Base-by-base conservation (phyloP, 2,888 invertebrate species). In the Apamea sordens region DNA sequence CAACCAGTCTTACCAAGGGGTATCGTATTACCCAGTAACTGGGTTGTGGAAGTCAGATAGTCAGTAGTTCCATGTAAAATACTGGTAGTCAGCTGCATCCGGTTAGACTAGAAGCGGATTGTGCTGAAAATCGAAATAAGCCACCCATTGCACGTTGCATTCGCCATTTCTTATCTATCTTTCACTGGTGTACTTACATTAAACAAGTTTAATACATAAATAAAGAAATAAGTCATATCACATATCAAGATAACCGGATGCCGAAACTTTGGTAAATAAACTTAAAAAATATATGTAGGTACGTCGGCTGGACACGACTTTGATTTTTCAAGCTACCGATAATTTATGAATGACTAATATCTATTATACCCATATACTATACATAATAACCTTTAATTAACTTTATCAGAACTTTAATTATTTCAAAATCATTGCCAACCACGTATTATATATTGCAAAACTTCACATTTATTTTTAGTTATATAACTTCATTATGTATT, bases 381-480 rank as follows among this genome's bases (percentile, higher is more conserved):
- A 28, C 59, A 7, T 21, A 50, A 7, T 61, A 61, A 28, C 7
- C 3, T 76, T 41, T 11, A 28, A 18, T 11, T 15, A 11, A 53
- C 1, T n/a, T 53, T 50, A 67, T 32, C 36, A 47, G 8, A 10
- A 28, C 21, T 32, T 21, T 3, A 44, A 68, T 8, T 8, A 59
- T 61, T 44, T 53, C 36, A 72, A 41, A 70, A 75, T 44, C 7
- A 47, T 7, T 32, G 10, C 13, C 8, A 13, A 56, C 13, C 32
- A 36, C 53, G 36, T n/a, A n/a, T n/a, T n/a, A n/a, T 36, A 65
- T 2, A 47, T 83, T 74, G 21, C 80, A 64, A 76, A 77, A 84
- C 47, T 6, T 0, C 0, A 13, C 15, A 64, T 70, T 56, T 73
- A 44, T 63, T 65, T 53, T 67, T 21, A 63, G 8, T 56, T 13